A percentile compares a stretch with the other conserved stretches of the same genome.
Conservation (phyloP, 1,140 invertebrate species). For the Anthonomus grandis region DNA sequence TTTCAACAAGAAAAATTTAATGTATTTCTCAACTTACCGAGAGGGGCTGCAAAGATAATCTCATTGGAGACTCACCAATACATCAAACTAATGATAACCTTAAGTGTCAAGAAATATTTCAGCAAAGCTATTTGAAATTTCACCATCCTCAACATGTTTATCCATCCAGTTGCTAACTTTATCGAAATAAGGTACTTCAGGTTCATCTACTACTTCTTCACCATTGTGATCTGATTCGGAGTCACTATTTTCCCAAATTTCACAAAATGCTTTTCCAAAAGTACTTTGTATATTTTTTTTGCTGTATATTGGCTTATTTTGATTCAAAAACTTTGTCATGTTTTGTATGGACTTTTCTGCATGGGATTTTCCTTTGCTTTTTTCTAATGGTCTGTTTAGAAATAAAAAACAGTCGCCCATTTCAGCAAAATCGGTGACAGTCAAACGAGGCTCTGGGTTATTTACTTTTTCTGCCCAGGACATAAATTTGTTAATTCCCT, state of each 20-base stretch:
- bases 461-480: neutral
- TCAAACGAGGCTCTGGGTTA: neutral
- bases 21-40: too few relatives aligned
- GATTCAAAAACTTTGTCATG: conserved; percentile 2
- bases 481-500: neutral
- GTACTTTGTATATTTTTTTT: conserved; percentile 11
- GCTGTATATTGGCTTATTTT: conserved; percentile 5
- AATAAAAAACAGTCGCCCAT: conserved; percentile 12
- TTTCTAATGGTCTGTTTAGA: neutral
- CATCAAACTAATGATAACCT: too few relatives aligned
- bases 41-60: too few relatives aligned
- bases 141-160: too few relatives aligned
- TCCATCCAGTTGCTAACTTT: conserved; percentile 22
- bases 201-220: neutral
- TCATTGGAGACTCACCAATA: too few relatives aligned
- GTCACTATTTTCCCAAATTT: conserved; percentile 15
- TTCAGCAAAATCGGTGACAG: conserved; percentile 16
- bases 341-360: neutral
- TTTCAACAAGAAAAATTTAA: too few relatives aligned
- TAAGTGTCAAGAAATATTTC: too few relatives aligned
- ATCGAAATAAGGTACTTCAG: conserved; percentile 8
- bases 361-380: neutral
- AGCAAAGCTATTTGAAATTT: too few relatives aligned
- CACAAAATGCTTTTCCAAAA: conserved; percentile 13
- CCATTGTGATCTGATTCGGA: neutral